Conservation (phyloP, 2,797 vertebrate species). For the Gadopsis bispinosus region DNA sequence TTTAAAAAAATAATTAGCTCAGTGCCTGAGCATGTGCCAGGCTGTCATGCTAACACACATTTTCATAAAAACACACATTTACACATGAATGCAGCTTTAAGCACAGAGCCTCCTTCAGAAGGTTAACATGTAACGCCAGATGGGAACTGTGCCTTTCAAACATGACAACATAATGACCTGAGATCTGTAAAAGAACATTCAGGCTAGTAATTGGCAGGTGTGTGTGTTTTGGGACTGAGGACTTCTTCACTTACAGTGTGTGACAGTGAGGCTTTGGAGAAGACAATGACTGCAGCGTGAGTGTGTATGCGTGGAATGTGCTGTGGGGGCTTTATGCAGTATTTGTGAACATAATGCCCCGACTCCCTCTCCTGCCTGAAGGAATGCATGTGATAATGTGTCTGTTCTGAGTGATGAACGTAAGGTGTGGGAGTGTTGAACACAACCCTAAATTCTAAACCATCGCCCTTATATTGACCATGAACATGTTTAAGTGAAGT, state of each 20-base stretch:
- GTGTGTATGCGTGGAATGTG: conserved; percentile 54
- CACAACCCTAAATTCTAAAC: conserved; percentile 13
- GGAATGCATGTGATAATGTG: conserved; percentile 14
- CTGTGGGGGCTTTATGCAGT: conserved; percentile 42
- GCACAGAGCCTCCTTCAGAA: conserved; percentile 7
- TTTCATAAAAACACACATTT: conserved; percentile 11
- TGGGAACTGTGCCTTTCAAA: conserved; percentile 40
- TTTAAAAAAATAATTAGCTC: conserved; percentile 15
- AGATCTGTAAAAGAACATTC: conserved; percentile 35
- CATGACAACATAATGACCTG: conserved; percentile 64
- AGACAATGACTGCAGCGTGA: conserved; percentile 53
- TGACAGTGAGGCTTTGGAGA: conserved; percentile 40
- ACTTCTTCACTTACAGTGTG: conserved; percentile 46
- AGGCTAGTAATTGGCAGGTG: conserved; percentile 49
- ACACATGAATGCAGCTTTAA: conserved; percentile 27
- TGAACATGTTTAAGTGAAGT: not conserved
- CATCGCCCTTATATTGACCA: not conserved
- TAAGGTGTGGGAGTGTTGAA: conserved; percentile 3
- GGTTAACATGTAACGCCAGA: conserved; percentile 21
- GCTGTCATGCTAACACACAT: conserved; percentile 31
- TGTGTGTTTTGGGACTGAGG: conserved; percentile 41
- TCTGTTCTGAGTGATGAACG: conserved; percentile 31
- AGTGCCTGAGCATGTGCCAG: conserved; percentile 23
- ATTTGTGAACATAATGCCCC: conserved; percentile 49
- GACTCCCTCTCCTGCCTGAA: conserved; percentile 46